These are phyloP conservation scores for Scaptomyza hsui DNA, from an alignment of 1,140 invertebrate genomes.

Conservation along the genomic window DNA sequence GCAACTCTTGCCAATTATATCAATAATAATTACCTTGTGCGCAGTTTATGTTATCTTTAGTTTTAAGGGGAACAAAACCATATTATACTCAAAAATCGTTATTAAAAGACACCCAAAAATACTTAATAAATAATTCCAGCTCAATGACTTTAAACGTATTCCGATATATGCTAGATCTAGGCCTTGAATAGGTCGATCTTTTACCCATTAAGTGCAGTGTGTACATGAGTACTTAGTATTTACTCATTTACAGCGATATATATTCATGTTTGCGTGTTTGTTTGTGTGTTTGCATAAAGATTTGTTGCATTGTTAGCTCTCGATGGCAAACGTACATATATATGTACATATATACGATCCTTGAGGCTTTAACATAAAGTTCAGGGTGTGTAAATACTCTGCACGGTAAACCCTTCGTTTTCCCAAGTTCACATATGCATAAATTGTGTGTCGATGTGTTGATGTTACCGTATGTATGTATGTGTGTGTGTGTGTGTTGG, in stretches of 20 bases:
- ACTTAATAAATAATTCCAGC: no score
- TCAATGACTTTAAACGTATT: no score
- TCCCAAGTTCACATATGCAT: conserved; percentile 44
- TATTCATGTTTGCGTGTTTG: background rate
- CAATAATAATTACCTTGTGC: no score
- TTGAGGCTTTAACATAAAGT: conserved; percentile 30
- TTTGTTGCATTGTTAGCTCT: conserved; percentile 35
- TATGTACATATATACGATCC: conserved; percentile 2
- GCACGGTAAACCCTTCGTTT: conserved; percentile 11
- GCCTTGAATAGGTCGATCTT: no score
- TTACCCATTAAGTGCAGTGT: no score
- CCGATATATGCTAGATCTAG: no score
- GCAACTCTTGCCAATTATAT: no score
- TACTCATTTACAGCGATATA: background rate
- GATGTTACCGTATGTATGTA: background rate
- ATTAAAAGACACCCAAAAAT: no score
- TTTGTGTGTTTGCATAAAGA: conserved; percentile 26
- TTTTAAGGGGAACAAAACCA: no score
- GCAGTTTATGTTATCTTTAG: no score
- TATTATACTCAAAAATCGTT: no score
- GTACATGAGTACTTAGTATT: background rate
- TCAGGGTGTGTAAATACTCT: conserved; percentile 21
- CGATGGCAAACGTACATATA: conserved; percentile 6
- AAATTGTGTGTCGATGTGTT: conserved; percentile 15
- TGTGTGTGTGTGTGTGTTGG: conserved; percentile 8